Evolutionary conservation across 1,140 invertebrate species (phyloP).

Genomic region (Dendroctonus valens): DNA sequence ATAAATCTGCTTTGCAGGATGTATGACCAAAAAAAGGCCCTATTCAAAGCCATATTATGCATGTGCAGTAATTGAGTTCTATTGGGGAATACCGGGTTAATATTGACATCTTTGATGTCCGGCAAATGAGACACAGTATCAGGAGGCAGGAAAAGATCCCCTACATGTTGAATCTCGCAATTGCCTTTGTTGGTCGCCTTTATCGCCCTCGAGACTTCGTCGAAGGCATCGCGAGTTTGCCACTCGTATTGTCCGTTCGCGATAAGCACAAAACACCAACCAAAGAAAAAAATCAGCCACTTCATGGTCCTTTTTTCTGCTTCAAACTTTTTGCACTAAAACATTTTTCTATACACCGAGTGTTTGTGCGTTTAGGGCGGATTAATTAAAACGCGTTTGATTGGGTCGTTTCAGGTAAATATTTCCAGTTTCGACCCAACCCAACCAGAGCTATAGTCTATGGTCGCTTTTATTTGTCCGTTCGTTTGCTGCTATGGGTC

Average conservation of each 20-base stretch:
- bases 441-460: slow-evolving; percentile 9
- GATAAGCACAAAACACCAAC: slow-evolving; percentile 52
- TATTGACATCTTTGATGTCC: slow-evolving; percentile 92
- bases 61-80: slow-evolving; percentile 88
- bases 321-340: background rate
- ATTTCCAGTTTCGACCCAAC: slow-evolving; percentile 22
- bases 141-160: slow-evolving; percentile 78
- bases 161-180: slow-evolving; percentile 82
- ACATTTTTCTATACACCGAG: slow-evolving; percentile 2
- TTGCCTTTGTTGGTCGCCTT: slow-evolving; percentile 81
- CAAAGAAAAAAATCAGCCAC: slow-evolving; percentile 19
- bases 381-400: background rate
- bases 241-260: slow-evolving; percentile 84
- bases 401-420: slow-evolving; percentile 1
- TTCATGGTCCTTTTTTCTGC: slow-evolving; percentile 6
- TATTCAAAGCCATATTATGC: slow-evolving; percentile 92
- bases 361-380: slow-evolving; percentile 1
- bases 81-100: slow-evolving; percentile 94
- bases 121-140: slow-evolving; percentile 88
- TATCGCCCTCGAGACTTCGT: slow-evolving; percentile 79
- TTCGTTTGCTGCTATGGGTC: too few relatives aligned
- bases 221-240: slow-evolving; percentile 83
- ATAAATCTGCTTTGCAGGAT: slow-evolving; percentile 90
- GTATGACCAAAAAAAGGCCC: slow-evolving; percentile 95
- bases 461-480: too few relatives aligned